Base-by-base conservation (phyloP, 2,888 invertebrate genomes). In the Chaitophorus viminalis region DNA sequence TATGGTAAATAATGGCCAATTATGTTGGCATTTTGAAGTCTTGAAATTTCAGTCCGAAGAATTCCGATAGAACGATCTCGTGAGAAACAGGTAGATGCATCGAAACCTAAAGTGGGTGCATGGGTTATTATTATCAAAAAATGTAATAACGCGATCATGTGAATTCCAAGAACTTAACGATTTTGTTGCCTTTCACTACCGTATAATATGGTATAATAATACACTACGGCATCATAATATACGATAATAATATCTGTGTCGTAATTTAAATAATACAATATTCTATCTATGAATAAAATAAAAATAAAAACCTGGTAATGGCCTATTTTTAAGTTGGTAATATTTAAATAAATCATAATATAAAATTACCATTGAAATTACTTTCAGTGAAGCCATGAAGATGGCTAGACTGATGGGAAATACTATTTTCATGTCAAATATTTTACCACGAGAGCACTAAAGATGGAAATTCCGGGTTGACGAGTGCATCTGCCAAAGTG, bases 401-500 rank as follows among this genome's bases (percentile, higher is more conserved):
- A 82, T 75, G 54, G 60, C 74, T 83, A 74, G 54, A 82, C 72
- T 74, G 72, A 74, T 82, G 74, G 33, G 72, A 54, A 9, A 72
- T 1, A 18, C 2, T 6, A 25, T 29, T 54, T 36, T 54, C 29
- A 52, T 82, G 25, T 33, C 3, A 25, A 82, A 70, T 81, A 70
- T 46, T 70, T 70, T 25, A 52, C 25, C 39, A 25, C 70, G n/a
- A 82, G 46, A 81, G 29, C 17, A 39, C 68, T 81, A 46, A 68
- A 81, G 70, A 52, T 82, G 46, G 46, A 70, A 81, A 70, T 82
- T 46, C 52, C 31, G 31, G 21, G 5, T 77, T 52, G 77, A 52
- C 52, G 77, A 77, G 25, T 31, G 36, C 5, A 25, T 82, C 60
- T 21, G 60, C 60, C 60, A 60, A 6, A 25, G 25, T 60, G 21